Evolutionary conservation across 2,113 vertebrate species (phyloP), one percentile per base, ranked within the genome.

Genomic region (Megalops atlanticus): DNA sequence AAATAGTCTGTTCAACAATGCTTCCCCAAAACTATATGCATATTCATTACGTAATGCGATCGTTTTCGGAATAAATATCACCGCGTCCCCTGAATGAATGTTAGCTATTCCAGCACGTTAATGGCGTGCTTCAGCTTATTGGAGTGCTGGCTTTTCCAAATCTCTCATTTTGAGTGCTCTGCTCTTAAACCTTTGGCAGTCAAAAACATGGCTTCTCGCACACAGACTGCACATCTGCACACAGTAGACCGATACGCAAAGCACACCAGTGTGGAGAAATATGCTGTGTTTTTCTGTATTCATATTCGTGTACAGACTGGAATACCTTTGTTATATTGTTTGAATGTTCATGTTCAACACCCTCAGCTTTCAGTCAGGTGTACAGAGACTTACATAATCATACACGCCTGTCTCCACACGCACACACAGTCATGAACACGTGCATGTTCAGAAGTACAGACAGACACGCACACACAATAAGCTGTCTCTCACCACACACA

Each of bases 1-100:
- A 64, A 64, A 64, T 64, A 64, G 58, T 64, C 31, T 64, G 58
- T 31, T 64, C 58, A 64, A 64, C 58, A 64, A 64, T 31, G 58
- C 58, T 31, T n/a, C 31, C n/a, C 8, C 58, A 24, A 64, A 64
- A 64, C 58, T 64, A 10, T 64, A 64, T 64, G 58, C n/a, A 64
- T 64, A 64, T 64, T 64, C 58, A 64, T 27, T 64, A 64, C 58
- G 11, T 27, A 64, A 64, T 10, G 58, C 58, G 31, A 64, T 64
- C 31, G 58, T n/a, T 64, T 64, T 64, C 31, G n/a, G 58, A 64
- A 31, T 64, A 64, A 64, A 64, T 64, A 64, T 21, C 58, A 64
- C 24, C 31, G 58, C 18, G 31, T n/a, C 58, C 58, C 58, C 58
- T 31, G 58, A 10, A 31, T 31, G 58, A 64, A 64, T 11, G n/a